These are phyloP conservation scores for Climacteris rufus DNA, from an alignment of 2,113 vertebrate genomes.

Conservation along the genomic window DNA sequence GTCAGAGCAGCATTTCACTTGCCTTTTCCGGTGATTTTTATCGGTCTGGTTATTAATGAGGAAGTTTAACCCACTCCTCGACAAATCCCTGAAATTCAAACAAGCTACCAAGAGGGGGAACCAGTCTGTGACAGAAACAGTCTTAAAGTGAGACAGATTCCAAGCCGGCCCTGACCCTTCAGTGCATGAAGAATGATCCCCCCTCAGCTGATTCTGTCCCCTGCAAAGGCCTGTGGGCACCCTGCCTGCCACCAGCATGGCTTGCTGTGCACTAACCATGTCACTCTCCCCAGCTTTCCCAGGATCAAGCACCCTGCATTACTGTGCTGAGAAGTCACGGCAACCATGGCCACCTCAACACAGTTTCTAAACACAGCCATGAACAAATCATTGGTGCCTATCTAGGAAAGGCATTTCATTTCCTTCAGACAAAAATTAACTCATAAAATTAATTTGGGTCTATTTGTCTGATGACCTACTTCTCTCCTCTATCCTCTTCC, in stretches of 20 bases:
- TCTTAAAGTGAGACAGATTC: background rate
- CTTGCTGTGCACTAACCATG: background rate
- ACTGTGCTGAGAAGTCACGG: background rate
- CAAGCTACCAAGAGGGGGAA: background rate
- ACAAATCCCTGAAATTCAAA: background rate
- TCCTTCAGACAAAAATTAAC: background rate
- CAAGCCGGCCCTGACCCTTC: background rate
- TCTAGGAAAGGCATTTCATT: background rate
- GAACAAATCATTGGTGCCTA: background rate
- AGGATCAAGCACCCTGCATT: background rate
- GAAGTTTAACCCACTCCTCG: conserved; percentile 34
- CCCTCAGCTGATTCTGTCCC: background rate
- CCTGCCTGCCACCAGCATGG: background rate
- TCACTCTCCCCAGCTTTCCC: background rate
- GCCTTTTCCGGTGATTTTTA: conserved; percentile 48
- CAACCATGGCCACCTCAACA: background rate
- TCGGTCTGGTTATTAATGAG: conserved; percentile 22
- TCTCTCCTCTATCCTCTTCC: background rate
- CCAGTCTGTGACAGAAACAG: background rate
- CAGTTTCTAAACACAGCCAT: background rate
- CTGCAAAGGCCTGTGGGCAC: background rate
- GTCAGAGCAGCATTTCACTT: conserved; percentile 50
- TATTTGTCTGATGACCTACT: background rate
- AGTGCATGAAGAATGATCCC: background rate
- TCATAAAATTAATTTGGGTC: background rate